Conservation (phyloP, 2,888 invertebrate genomes). For the Drosophila macrospina region DNA sequence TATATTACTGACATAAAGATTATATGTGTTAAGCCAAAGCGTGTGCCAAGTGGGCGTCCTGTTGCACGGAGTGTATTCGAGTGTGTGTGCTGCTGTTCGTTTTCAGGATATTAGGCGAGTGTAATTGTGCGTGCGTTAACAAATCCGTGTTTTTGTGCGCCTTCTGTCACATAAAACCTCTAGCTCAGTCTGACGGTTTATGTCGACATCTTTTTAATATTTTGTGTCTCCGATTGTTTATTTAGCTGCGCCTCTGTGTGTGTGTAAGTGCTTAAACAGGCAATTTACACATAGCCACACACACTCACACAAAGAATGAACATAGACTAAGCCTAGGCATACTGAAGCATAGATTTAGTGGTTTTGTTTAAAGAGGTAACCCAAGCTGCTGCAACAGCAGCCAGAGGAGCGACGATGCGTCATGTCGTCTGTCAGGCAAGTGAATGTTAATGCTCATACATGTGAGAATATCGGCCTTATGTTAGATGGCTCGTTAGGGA, state of each 20-base stretch:
- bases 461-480: constrained; percentile 51
- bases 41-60: constrained; percentile 49
- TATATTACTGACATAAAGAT: constrained; percentile 76
- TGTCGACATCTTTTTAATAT: constrained; percentile 70
- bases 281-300: constrained; percentile 32
- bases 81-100: constrained; percentile 19
- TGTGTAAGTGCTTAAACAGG: constrained; percentile 57
- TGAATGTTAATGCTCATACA: neutral
- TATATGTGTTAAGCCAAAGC: constrained; percentile 66
- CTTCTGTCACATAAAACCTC: constrained; percentile 63
- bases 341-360: constrained; percentile 47
- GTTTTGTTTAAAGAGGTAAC: constrained; percentile 58
- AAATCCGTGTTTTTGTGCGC: constrained; percentile 70
- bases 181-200: constrained; percentile 27
- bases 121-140: constrained; percentile 80
- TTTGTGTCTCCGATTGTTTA: constrained; percentile 69
- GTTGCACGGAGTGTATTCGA: constrained; percentile 14
- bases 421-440: constrained; percentile 22
- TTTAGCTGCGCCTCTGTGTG: constrained; percentile 45
- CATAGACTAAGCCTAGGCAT: neutral
- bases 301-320: too few species aligned
- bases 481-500: constrained; percentile 60
- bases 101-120: constrained; percentile 60
- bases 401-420: constrained; percentile 5
- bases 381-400: constrained; percentile 18